A percentile compares a stretch with the other conserved stretches of the same genome.
phyloP scores from a whole-genome alignment of 2,797 vertebrate genomes.

The Mormyrops boulengeri region DNA sequence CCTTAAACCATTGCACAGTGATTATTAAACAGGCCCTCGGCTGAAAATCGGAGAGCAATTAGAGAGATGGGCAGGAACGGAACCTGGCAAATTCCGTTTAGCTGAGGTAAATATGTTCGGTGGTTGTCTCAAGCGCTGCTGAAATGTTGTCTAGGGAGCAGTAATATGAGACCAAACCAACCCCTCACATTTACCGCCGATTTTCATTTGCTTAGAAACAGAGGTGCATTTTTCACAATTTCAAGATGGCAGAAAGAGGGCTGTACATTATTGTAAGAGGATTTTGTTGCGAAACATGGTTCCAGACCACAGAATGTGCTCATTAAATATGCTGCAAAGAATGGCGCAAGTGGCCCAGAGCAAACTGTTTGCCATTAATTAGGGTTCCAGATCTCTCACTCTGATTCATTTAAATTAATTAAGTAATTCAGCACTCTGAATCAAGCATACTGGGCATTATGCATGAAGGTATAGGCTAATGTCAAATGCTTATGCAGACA shows the following conservation, averaged over 20 bases:
- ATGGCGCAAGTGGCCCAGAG: slow-evolving; percentile 33
- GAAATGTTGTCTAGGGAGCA: not conserved
- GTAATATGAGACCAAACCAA: not conserved
- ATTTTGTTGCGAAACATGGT: not conserved
- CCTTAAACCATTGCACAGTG: slow-evolving; percentile 1
- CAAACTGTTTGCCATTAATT: slow-evolving; percentile 34
- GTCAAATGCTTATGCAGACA: slow-evolving; percentile 15
- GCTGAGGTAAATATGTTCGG: slow-evolving; percentile 1
- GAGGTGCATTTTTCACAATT: not conserved
- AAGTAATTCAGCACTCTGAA: slow-evolving; percentile 27
- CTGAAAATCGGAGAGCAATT: slow-evolving; percentile 3
- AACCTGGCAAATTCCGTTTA: not conserved
- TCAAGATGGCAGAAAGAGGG: not conserved
- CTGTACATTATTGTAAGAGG: not conserved
- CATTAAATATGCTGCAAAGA: slow-evolving; percentile 10
- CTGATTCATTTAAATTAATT: slow-evolving; percentile 21
- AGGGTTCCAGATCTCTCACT: slow-evolving; percentile 30
- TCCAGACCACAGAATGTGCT: not conserved
- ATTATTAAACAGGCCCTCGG: not conserved
- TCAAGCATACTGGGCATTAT: slow-evolving; percentile 16
- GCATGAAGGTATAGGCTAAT: slow-evolving; percentile 33
- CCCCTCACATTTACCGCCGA: not conserved
- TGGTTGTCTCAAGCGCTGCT: not conserved
- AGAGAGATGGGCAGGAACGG: not conserved
- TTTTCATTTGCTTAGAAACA: not conserved